Percentiles rank a stretch among this genome's conserved stretches.
These are phyloP conservation scores for Ormyrus nitidulus DNA, from an alignment of 2,888 invertebrate species.

Conservation along the genomic window DNA sequence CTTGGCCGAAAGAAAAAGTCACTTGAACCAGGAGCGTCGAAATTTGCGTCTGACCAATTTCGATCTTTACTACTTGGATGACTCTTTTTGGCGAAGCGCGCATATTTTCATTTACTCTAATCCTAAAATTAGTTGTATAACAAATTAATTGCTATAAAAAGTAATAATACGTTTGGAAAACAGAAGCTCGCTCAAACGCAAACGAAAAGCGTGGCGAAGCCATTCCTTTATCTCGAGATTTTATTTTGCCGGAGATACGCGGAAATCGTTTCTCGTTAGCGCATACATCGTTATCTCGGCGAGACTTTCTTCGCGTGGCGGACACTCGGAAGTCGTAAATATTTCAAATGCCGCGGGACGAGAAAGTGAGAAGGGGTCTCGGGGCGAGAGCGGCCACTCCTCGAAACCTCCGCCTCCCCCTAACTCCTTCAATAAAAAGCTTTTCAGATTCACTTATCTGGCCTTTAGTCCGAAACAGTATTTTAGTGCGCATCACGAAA, in stretches of 20 bases:
- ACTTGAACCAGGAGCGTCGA: too few relatives aligned
- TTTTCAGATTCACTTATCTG: constrained; percentile 44
- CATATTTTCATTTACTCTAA: too few relatives aligned
- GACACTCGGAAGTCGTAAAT: constrained; percentile 54
- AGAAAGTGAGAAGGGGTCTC: not conserved
- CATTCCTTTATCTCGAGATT: constrained; percentile 17
- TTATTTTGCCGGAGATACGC: constrained; percentile 23
- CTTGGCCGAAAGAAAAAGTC: too few relatives aligned
- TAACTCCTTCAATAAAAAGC: constrained; percentile 47
- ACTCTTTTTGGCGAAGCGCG: too few relatives aligned
- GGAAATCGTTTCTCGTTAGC: constrained; percentile 51
- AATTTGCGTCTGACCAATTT: too few relatives aligned
- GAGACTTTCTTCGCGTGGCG: constrained; percentile 45
- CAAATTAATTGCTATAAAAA: too few relatives aligned
- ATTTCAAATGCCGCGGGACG: constrained; percentile 42
- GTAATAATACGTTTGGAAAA: too few relatives aligned
- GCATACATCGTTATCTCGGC: constrained; percentile 39
- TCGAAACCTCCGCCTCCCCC: constrained; percentile 38
- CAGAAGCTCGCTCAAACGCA: too few relatives aligned
- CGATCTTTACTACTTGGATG: too few relatives aligned
- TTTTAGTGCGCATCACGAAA: constrained; percentile 7
- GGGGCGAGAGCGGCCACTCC: constrained; percentile 25
- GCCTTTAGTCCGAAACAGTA: constrained; percentile 5
- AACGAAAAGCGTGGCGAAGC: not conserved
- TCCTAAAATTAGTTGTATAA: too few relatives aligned